These are phyloP conservation scores for Ictalurus punctatus DNA, from an alignment of 2,113 vertebrate genomes.

Conservation along the genomic window DNA sequence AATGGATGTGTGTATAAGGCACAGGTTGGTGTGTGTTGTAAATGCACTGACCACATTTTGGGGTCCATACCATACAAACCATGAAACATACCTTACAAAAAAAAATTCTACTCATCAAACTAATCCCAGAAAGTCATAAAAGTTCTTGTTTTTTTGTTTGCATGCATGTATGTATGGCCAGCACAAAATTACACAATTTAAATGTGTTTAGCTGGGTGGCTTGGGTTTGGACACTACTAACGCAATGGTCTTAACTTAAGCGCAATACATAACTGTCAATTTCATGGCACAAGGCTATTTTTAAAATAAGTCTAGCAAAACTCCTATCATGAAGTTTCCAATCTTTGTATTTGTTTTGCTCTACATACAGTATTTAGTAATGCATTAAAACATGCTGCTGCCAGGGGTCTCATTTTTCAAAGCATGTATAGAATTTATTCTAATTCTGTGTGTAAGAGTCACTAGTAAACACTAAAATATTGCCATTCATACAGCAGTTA, in stretches of 20 bases:
- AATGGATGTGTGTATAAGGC: conserved; percentile 36
- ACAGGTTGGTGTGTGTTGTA: not conserved
- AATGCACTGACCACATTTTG: not conserved
- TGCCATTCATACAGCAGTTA: not conserved
- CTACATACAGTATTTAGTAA: not conserved
- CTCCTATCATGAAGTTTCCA: not conserved
- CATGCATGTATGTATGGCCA: not conserved
- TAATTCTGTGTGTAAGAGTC: not conserved
- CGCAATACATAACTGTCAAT: not conserved
- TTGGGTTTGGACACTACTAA: not conserved
- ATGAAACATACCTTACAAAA: not conserved
- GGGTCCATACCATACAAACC: not conserved
- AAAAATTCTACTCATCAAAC: not conserved
- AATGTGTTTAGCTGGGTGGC: not conserved
- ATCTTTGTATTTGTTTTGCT: not conserved
- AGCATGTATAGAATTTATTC: not conserved
- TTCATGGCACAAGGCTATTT: not conserved
- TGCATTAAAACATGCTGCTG: not conserved
- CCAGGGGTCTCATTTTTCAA: not conserved
- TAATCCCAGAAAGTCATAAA: not conserved
- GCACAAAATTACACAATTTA: not conserved
- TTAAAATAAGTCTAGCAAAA: not conserved
- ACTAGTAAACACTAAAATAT: not conserved
- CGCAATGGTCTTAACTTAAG: not conserved
- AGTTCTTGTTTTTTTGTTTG: not conserved